Evolutionary conservation across 2,113 vertebrate species (phyloP).

Genomic region (Scatophagus argus): DNA sequence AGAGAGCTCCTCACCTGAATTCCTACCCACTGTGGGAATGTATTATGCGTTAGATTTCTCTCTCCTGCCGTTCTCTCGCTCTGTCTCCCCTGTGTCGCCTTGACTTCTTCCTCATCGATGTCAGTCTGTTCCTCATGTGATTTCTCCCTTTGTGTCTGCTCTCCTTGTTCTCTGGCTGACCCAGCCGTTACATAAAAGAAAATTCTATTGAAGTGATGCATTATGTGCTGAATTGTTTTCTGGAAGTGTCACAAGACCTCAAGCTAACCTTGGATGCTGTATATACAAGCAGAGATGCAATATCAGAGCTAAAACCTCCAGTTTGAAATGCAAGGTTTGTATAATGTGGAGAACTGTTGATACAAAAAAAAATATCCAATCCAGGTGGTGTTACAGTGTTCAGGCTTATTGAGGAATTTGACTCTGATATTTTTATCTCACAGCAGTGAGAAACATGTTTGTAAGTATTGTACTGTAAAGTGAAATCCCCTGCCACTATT

Average conservation of each 20-base stretch:
- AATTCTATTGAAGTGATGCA: background rate
- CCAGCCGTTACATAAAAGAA: background rate
- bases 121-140: slow-evolving; percentile 1
- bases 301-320: background rate
- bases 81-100: background rate
- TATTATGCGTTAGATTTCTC: slow-evolving; percentile 33
- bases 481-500: too few relatives aligned
- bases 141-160: background rate
- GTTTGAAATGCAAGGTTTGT: background rate
- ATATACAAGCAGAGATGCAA: background rate
- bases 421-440: background rate
- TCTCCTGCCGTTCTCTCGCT: slow-evolving; percentile 3
- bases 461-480: too few relatives aligned
- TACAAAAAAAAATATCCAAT: background rate
- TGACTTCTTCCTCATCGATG: background rate
- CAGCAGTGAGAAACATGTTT: background rate
- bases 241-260: background rate
- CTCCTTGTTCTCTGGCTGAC: slow-evolving; percentile 19
- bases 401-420: background rate
- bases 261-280: background rate
- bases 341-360: background rate
- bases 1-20: slow-evolving; percentile 29
- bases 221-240: background rate
- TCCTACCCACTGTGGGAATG: slow-evolving; percentile 23
- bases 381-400: background rate